A percentile compares a stretch with the other conserved stretches of the same genome.
Evolutionary conservation across 2,888 invertebrate species (phyloP).

Genomic region (Periphyllus acericola): DNA sequence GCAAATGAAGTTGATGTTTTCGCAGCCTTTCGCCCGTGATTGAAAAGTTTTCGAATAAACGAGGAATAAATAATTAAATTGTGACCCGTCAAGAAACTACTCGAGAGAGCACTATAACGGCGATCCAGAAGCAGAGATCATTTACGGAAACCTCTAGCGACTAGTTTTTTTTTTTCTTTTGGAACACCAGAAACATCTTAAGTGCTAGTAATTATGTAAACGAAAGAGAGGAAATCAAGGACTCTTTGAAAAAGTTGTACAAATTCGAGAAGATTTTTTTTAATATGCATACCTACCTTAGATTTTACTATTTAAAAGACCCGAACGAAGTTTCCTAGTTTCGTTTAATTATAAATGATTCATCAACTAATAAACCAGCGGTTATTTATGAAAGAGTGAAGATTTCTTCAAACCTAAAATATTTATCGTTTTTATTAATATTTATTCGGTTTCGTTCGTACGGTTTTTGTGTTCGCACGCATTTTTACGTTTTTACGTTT

Average conservation of each 20-base stretch:
- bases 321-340: conserved; percentile 1
- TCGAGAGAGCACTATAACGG: conserved; percentile 22
- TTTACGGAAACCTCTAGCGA: conserved; percentile 43
- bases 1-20: conserved; percentile 52
- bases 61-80: conserved; percentile 57
- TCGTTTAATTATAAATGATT: conserved; percentile 28
- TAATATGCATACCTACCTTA: conserved; percentile 18
- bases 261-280: conserved; percentile 13
- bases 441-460: not conserved
- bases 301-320: not conserved
- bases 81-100: conserved; percentile 43
- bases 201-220: not conserved
- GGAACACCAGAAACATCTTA: conserved; percentile 40
- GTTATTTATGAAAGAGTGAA: not conserved
- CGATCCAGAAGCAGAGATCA: conserved; percentile 15
- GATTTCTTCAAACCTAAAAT: not conserved
- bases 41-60: conserved; percentile 60
- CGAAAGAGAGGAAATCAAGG: not conserved
- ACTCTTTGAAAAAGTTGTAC: conserved; percentile 15
- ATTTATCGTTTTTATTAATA: not conserved
- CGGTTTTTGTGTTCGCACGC: not conserved
- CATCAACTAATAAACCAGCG: not conserved
- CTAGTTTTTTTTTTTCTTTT: not conserved
- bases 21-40: conserved; percentile 31
- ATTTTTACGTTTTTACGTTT: too few species aligned